Evolutionary conservation across 1,140 invertebrate species (phyloP).

Genomic region (Papilio helenus): DNA sequence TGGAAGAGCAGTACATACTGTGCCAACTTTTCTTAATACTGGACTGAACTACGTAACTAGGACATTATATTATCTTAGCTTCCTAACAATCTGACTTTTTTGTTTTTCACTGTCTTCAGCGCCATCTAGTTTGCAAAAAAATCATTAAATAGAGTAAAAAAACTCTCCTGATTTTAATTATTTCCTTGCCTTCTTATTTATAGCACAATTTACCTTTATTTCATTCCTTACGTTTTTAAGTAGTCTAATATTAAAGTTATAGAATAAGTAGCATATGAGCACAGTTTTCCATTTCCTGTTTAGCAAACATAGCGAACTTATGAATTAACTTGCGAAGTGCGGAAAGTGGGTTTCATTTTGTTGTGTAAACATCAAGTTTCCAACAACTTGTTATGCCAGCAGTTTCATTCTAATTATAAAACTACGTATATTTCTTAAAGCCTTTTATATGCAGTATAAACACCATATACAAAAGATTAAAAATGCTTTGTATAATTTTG

Average conservation of each 20-base stretch:
- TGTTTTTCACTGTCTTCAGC: no score
- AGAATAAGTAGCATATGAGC: not conserved
- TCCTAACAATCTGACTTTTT: no score
- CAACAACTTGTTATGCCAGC: slow-evolving; percentile 10
- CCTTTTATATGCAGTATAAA: not conserved
- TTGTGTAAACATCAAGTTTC: slow-evolving; percentile 12
- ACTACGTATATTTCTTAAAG: not conserved
- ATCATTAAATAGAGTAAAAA: no score
- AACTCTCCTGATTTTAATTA: not conserved
- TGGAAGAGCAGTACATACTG: no score
- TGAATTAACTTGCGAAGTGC: slow-evolving; percentile 6
- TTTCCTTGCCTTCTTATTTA: not conserved
- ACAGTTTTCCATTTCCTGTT: slow-evolving; percentile 13
- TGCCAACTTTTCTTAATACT: no score
- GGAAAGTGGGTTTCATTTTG: slow-evolving; percentile 15
- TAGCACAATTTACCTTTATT: not conserved
- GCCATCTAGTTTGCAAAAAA: no score
- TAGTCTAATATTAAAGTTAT: not conserved
- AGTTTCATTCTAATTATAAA: slow-evolving; percentile 5
- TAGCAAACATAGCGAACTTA: slow-evolving; percentile 15
- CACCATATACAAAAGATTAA: not conserved
- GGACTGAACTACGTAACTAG: no score
- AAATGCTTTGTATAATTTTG: not conserved
- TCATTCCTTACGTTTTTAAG: not conserved
- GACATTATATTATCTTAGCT: no score